Evolutionary conservation across 64 coral and sea anemone genomes (phyloP), one percentile per base, ranked within the genome.

Genomic region (Dendrophyllia cribrosa): DNA sequence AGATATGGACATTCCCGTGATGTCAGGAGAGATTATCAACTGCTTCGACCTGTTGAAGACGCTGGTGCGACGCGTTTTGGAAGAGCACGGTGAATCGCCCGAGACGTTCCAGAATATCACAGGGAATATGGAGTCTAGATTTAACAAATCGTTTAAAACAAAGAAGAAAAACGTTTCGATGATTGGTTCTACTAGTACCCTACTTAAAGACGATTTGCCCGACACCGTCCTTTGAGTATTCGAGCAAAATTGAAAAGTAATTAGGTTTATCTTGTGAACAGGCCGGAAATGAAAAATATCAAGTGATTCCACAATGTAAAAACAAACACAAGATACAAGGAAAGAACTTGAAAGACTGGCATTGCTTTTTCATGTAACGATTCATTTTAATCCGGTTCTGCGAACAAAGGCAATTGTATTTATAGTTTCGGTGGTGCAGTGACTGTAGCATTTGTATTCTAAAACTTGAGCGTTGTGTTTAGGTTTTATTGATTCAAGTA

Each of bases 11-110:
- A 91, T 97, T 7, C 92, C 95, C 0, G 88, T 97, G 34, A 92
- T 92, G 16, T 76, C 86, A 17, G 95, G 92, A 50, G 90, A 97
- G 13, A 49, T 86, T 48, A 83, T 97, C 5, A 92, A 97, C 68
- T 97, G 95, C 72, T 97, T 97, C 70, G 95, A 97, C 72, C 78
- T 97, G n/a, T 66, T 97, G 2, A 97, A 97, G 72, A 88, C 74
- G 26, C 81, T 97, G 4, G 95, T 97, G 14, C 85, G 86, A 66
- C 65, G 76, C 9, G 89, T 78, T 25, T 58, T 97, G 5, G 91
- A 94, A 74, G 59, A 87, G 52, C 95, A 97, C 12, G 95, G 95
- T 11, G 92, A 97, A 58, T 97, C 92, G 25, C 82, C 92, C 2
- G 95, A 97, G 15, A 82, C 83, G 6, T 97, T 97, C 64, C 88